A percentile compares a stretch with the other conserved stretches of the same genome.
Conservation (phyloP, 2,888 invertebrate species). For the Drosophila differens region DNA sequence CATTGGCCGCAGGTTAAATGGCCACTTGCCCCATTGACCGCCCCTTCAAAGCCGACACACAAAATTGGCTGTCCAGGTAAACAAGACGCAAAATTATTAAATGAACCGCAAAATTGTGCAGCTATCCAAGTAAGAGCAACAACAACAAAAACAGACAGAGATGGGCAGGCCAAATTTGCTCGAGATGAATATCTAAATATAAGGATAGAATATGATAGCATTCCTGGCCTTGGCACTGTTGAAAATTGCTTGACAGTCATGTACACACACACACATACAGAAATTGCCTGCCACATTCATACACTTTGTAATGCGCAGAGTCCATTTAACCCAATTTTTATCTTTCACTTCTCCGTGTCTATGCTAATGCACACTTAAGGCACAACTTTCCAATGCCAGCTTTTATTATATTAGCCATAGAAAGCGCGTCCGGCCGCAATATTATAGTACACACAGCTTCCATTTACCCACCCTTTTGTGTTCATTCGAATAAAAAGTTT, state of each 20-base stretch:
- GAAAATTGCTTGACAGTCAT: constrained; percentile 20
- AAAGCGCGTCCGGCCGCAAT: constrained; percentile 59
- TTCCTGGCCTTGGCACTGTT: constrained; percentile 40
- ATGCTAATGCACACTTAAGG: constrained; percentile 54
- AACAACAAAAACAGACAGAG: constrained; percentile 3
- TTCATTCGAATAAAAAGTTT: constrained; percentile 31
- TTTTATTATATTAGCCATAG: constrained; percentile 33
- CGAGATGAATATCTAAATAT: constrained; percentile 64
- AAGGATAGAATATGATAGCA: constrained; percentile 34
- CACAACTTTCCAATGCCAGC: constrained; percentile 58
- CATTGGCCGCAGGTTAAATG: constrained; percentile 68
- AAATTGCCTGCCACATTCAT: constrained; percentile 15
- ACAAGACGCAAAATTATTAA: constrained; percentile 76
- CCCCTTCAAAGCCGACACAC: constrained; percentile 45
- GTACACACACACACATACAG: neutral
- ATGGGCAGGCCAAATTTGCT: neutral
- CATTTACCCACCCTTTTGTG: constrained; percentile 9
- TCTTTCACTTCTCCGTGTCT: constrained; percentile 17
- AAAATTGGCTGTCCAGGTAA: constrained; percentile 65
- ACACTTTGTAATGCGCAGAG: constrained; percentile 32
- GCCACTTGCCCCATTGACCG: constrained; percentile 28
- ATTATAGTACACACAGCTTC: constrained; percentile 23
- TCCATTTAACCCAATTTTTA: constrained; percentile 48
- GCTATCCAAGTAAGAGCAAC: constrained; percentile 43
- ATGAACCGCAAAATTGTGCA: constrained; percentile 81